Evolutionary conservation across 2,888 invertebrate species (phyloP).

Genomic region (Phengaris arion): DNA sequence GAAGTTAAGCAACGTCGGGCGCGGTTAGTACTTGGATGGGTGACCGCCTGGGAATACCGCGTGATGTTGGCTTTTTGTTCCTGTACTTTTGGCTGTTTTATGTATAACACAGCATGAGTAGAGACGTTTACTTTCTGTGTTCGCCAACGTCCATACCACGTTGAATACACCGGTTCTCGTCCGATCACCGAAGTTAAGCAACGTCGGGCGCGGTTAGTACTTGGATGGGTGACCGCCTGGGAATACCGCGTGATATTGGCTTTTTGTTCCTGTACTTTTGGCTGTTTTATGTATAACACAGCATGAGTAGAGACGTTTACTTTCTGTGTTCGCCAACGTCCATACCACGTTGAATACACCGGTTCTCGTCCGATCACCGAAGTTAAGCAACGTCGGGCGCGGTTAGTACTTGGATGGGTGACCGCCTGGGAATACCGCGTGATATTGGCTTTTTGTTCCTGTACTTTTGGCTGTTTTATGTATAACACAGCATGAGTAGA

Average conservation of each 20-base stretch:
- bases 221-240: slow-evolving; percentile 54
- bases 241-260: slow-evolving; percentile 27
- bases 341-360: slow-evolving; percentile 38
- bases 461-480: no score
- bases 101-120: slow-evolving; percentile 29
- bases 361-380: slow-evolving; percentile 46
- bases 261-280: not conserved
- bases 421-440: slow-evolving; percentile 34
- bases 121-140: no score
- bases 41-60: not conserved
- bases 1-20: slow-evolving; percentile 54
- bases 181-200: slow-evolving; percentile 49
- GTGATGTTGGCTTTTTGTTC: slow-evolving; percentile 37
- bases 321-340: slow-evolving; percentile 32
- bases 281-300: not conserved
- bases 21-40: slow-evolving; percentile 49
- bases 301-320: not conserved
- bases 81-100: no score
- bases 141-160: slow-evolving; percentile 37
- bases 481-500: not conserved
- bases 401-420: slow-evolving; percentile 63
- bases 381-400: slow-evolving; percentile 55
- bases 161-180: slow-evolving; percentile 42
- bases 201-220: slow-evolving; percentile 59
- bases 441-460: not conserved